Base-by-base conservation (phyloP, 2,113 vertebrate species). In the Neolamprologus longior region DNA sequence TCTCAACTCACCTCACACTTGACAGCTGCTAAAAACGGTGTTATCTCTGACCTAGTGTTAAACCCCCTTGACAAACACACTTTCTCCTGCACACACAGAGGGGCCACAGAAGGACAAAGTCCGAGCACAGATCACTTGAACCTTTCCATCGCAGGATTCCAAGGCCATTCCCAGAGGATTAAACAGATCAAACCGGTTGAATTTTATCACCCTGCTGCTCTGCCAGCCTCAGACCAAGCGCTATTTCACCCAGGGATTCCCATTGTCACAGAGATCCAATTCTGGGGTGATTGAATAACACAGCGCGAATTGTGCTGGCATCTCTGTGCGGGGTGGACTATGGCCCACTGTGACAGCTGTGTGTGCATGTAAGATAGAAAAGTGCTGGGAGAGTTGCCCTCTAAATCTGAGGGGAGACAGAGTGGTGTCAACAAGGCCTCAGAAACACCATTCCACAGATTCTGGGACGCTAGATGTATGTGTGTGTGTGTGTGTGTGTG, bases 21-120 rank as follows among this genome's bases (percentile, higher is more conserved):
- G 92, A 93, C 94, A 96, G 93, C 94, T 95, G 95, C 89, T 93
- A 89, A 93, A 61, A 91, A 82, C 15, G 1, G 80, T 42, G 55
- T 93, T 93, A 94, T 93, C 92, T 93, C 83, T 80, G 78, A 90
- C 85, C 88, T 54, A 66, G 87, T 90, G 94, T 84, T 94, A 95
- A 94, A 87, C 86, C 88, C 88, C 82, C 35, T 78, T 19, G 76
- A 89, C 88, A 92, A 84, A 84, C 81, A 80, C 83, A 88, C 93
- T 86, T 86, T 88, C 93, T 87, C 42, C 63, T 7, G 9, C 40
- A 84, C 52, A 81, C 68, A 84, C 50, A 40, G 33, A 81, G 35
- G 84, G 87, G 92, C 91, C 92, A 91, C n/a, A 47, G 57, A 14
- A 52, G 92, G 93, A 94, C 90, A 89, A 86, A 91, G 24, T 45